Conservation (phyloP, 2,888 invertebrate species). For the Dascillus cervinus region DNA sequence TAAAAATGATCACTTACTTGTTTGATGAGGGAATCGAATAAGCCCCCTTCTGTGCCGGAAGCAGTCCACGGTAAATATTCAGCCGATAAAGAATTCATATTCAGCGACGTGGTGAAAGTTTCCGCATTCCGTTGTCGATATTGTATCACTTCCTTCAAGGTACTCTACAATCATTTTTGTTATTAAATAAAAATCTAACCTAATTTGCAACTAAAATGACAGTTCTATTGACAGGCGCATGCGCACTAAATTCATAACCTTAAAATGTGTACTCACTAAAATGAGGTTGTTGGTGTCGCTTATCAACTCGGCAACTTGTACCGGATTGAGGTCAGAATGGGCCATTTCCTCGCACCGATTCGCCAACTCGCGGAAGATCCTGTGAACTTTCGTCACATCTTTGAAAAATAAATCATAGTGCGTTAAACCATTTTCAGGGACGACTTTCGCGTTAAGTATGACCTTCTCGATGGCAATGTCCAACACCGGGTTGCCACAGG, state of each 20-base stretch:
- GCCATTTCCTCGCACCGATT: constrained; percentile 53
- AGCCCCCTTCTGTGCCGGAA: constrained; percentile 48
- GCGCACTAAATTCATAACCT: background rate
- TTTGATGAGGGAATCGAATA: constrained; percentile 44
- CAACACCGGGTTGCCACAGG: constrained; percentile 49
- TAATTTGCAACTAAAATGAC: too few species aligned
- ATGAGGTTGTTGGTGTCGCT: constrained; percentile 52
- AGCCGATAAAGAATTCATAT: constrained; percentile 35
- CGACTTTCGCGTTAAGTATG: constrained; percentile 41
- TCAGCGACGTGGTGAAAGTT: constrained; percentile 43
- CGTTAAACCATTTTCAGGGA: constrained; percentile 48
- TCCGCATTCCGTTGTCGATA: constrained; percentile 53
- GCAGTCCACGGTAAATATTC: constrained; percentile 75
- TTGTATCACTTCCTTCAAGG: constrained; percentile 55
- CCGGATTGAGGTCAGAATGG: constrained; percentile 50
- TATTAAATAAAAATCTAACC: constrained; percentile 4
- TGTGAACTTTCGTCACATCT: constrained; percentile 58
- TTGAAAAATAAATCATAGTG: constrained; percentile 70
- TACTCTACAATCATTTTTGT: constrained; percentile 2
- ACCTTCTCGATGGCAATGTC: constrained; percentile 53
- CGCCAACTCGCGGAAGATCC: constrained; percentile 55
- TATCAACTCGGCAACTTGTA: constrained; percentile 49
- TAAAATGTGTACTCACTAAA: constrained; percentile 37
- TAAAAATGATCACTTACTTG: constrained; percentile 26
- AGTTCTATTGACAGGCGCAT: too few species aligned